These are phyloP conservation scores for Smittia aterrima DNA, from an alignment of 2,888 invertebrate genomes.

Conservation along the genomic window DNA sequence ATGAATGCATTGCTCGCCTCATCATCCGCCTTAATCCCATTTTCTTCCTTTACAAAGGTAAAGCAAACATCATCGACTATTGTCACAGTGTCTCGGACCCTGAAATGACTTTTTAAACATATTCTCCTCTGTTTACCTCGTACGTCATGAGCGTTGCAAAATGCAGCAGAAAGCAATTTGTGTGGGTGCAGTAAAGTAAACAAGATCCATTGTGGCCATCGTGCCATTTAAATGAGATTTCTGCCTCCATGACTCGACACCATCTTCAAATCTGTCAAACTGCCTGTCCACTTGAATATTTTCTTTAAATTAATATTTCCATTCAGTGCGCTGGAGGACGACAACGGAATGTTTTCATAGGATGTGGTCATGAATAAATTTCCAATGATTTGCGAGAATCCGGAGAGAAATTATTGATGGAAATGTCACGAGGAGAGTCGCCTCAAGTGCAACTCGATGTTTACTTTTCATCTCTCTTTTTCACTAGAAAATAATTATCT, in stretches of 20 bases:
- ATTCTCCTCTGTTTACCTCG: not conserved
- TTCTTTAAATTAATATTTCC: slow-evolving; percentile 33
- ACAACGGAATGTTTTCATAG: slow-evolving; percentile 34
- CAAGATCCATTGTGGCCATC: not conserved
- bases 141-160: not conserved
- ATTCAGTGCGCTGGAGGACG: not conserved
- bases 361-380: slow-evolving; percentile 38
- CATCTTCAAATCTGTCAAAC: slow-evolving; percentile 32
- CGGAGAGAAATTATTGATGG: not conserved
- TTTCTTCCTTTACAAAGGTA: not conserved
- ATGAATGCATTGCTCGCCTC: slow-evolving; percentile 5
- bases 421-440: not conserved
- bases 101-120: slow-evolving; percentile 5
- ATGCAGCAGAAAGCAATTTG: not conserved
- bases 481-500: not conserved
- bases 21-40: slow-evolving; percentile 25
- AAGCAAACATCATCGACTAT: slow-evolving; percentile 11
- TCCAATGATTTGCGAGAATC: slow-evolving; percentile 10
- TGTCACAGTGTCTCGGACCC: not conserved
- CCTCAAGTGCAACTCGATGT: slow-evolving; percentile 26
- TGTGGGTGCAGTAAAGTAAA: slow-evolving; percentile 20
- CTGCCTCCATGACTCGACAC: slow-evolving; percentile 13
- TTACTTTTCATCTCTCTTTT: slow-evolving; percentile 26
- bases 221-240: slow-evolving; percentile 1
- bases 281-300: slow-evolving; percentile 36